Evolutionary conservation across 2,888 invertebrate species (phyloP), one percentile per base, ranked within the genome.

Genomic region (Cheilosia vernalis): DNA sequence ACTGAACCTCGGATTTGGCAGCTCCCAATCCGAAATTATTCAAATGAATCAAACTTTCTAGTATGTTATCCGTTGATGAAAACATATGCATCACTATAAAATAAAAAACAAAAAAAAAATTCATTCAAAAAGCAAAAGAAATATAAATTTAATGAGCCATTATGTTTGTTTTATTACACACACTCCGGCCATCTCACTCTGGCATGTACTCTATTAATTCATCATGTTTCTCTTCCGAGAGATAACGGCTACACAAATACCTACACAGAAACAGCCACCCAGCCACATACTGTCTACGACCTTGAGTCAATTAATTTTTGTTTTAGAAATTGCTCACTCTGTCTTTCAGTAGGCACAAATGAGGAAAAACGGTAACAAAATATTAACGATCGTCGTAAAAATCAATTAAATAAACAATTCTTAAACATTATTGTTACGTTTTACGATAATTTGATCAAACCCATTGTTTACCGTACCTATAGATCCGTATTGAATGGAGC

Each of bases 341-440:
- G 37, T 24, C 37, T 56, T n/a, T 87, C 87, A 87, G 77, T 19
- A 21, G 67, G 78, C 64, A 85, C 72, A 87, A 81, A 55, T 44
- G 44, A 82, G 74, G 55, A 60, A 81, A 64, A 87, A 78, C 66
- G 76, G 77, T 76, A 85, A 83, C 78, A 87, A 88, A 81, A 88
- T 51, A 21, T 88, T 88, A 89, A 89, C 89, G 89, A 89, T 88
- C 88, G 87, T 76, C 67, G 47, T 67, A 84, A 81, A 82, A 79
- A 74, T 88, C 88, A 90, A 88, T 88, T 90, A 90, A 90, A 90
- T 89, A 79, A 87, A 88, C 77, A 88, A 87, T 83, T 73, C 47
- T 56, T 7, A 44, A 51, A 69, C 37, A 67, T 77, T 82, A 60
- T 81, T 70, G 63, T 73, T 73, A 87, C 72, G 86, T 80, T 84